Conservation (phyloP, 2,113 vertebrate species). For the Trogon melanurus region DNA sequence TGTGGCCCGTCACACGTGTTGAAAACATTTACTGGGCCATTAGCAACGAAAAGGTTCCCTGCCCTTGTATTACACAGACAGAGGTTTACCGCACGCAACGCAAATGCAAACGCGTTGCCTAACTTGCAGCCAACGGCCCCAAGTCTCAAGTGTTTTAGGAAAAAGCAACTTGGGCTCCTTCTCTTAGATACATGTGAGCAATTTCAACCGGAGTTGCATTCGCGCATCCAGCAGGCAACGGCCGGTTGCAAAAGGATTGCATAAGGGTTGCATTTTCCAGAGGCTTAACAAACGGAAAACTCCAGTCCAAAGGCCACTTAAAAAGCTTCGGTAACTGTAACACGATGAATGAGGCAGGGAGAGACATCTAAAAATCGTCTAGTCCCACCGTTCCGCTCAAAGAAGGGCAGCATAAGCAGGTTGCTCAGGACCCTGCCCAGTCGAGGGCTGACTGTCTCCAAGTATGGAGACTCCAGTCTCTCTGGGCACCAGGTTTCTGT, state of each 20-base stretch:
- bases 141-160: not conserved
- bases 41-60: constrained; percentile 42
- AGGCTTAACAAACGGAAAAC: not conserved
- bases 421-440: not conserved
- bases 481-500: not conserved
- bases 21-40: constrained; percentile 55
- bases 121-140: constrained; percentile 23
- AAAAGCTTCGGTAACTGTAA: not conserved
- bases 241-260: not conserved
- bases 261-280: not conserved
- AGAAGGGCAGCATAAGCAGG: not conserved
- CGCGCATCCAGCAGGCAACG: not conserved
- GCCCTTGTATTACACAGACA: not conserved
- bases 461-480: not conserved
- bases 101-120: not conserved
- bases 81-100: constrained; percentile 12
- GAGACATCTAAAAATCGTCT: not conserved
- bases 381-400: not conserved
- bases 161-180: not conserved
- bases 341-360: not conserved
- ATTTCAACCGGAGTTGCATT: not conserved
- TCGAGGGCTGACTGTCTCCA: not conserved
- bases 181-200: not conserved
- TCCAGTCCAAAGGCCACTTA: not conserved
- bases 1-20: constrained; percentile 22